Evolutionary conservation across 2,888 invertebrate species (phyloP).

Genomic region (Cyaniris semiargus): DNA sequence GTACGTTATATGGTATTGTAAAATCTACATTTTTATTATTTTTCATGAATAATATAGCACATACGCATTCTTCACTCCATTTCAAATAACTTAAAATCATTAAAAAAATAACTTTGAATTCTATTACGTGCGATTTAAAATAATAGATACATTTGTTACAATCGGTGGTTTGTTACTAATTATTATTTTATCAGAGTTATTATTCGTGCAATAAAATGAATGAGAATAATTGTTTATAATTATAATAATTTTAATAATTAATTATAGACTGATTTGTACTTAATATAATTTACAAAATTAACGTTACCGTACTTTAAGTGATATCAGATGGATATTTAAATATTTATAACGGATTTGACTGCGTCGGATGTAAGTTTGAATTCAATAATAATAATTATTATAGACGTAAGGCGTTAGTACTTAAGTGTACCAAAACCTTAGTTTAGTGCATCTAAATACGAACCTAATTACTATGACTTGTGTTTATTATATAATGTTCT

Average conservation of each 20-base stretch:
- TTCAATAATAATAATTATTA: slow-evolving; percentile 7
- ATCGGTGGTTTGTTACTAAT: not conserved
- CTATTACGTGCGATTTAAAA: not conserved
- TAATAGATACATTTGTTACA: not conserved
- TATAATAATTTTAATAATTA: slow-evolving; percentile 31
- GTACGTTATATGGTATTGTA: too few relatives aligned
- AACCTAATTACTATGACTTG: not conserved
- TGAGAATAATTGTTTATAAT: slow-evolving; percentile 25
- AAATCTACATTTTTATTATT: too few relatives aligned
- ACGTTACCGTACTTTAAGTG: slow-evolving; percentile 27
- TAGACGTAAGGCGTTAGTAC: not conserved
- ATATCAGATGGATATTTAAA: slow-evolving; percentile 7
- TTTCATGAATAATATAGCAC: too few relatives aligned
- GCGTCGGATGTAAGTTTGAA: slow-evolving; percentile 19
- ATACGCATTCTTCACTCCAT: too few relatives aligned
- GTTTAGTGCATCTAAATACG: not conserved
- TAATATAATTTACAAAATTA: slow-evolving; percentile 31
- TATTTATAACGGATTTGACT: slow-evolving; percentile 29
- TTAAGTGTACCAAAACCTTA: not conserved
- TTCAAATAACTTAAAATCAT: too few relatives aligned
- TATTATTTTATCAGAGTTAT: not conserved
- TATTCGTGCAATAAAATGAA: slow-evolving; percentile 8
- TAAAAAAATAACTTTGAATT: too few relatives aligned
- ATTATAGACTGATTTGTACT: slow-evolving; percentile 32
- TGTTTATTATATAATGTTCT: not conserved